These are phyloP conservation scores for Camponotus fellah DNA, from an alignment of 2,888 invertebrate genomes.

Conservation along the genomic window DNA sequence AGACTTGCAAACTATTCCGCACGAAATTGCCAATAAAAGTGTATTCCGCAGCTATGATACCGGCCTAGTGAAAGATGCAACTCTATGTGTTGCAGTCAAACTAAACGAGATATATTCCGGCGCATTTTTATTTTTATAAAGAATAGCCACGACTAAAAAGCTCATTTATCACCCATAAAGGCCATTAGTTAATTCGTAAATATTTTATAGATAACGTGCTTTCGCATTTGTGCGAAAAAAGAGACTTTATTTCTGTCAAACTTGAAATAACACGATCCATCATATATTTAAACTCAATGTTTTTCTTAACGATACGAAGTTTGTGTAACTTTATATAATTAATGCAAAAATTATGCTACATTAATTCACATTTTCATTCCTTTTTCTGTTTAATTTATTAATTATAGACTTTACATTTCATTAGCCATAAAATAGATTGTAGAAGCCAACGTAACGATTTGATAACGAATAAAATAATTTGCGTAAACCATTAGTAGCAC, in stretches of 20 bases:
- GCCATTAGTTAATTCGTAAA: slow-evolving; percentile 30
- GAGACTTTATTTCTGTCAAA: background rate
- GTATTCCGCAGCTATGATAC: slow-evolving; percentile 74
- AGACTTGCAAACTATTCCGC: slow-evolving; percentile 69
- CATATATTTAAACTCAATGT: background rate
- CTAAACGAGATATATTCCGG: slow-evolving; percentile 26
- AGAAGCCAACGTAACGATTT: background rate
- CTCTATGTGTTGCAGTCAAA: slow-evolving; percentile 56
- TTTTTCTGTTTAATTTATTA: background rate
- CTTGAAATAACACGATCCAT: background rate
- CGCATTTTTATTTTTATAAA: slow-evolving; percentile 33
- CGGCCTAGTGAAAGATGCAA: slow-evolving; percentile 71
- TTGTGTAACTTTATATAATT: background rate
- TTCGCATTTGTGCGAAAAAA: background rate
- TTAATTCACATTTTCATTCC: slow-evolving; percentile 4
- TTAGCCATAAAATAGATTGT: background rate
- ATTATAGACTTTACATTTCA: background rate
- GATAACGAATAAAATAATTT: background rate
- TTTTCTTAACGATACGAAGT: background rate
- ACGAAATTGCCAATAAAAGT: slow-evolving; percentile 79
- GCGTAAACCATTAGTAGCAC: background rate
- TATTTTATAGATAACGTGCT: background rate
- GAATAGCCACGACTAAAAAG: slow-evolving; percentile 24
- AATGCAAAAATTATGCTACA: background rate
- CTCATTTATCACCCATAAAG: slow-evolving; percentile 20